Percentiles rank a stretch among this genome's conserved stretches.
These are phyloP conservation scores for Rhodinocichla rosea DNA, from an alignment of 2,113 vertebrate species.

Conservation along the genomic window DNA sequence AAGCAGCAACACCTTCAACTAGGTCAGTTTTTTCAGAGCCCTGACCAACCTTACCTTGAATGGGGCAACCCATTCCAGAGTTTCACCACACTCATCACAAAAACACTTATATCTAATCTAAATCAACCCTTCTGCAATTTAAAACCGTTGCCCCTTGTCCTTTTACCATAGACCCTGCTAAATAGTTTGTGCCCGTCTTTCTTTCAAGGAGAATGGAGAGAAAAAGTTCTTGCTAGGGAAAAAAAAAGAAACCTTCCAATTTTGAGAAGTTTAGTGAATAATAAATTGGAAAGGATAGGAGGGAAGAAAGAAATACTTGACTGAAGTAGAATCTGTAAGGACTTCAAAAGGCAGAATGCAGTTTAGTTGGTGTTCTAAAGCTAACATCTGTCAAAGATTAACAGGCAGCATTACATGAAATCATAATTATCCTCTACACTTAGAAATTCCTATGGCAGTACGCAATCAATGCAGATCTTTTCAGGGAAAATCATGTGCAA, in stretches of 20 bases:
- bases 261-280: neutral
- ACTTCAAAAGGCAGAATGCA: neutral
- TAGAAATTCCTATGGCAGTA: neutral
- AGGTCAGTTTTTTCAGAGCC: neutral
- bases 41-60: neutral
- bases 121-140: neutral
- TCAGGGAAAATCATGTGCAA: neutral
- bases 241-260: neutral
- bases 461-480: neutral
- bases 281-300: neutral
- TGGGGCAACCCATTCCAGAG: neutral
- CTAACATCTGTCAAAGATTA: neutral
- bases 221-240: neutral
- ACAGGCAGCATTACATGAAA: neutral
- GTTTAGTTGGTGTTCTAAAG: neutral
- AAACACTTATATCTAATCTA: neutral
- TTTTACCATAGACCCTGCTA: neutral
- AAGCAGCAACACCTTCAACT: neutral
- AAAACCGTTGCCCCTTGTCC: neutral
- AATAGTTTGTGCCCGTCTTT: neutral
- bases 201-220: neutral
- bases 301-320: neutral
- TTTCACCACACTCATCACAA: neutral
- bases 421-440: neutral
- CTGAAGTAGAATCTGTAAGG: neutral